Percentiles rank a stretch among this genome's conserved stretches.
phyloP scores from a whole-genome alignment of 2,113 vertebrate genomes.

The Halcyon senegalensis region DNA sequence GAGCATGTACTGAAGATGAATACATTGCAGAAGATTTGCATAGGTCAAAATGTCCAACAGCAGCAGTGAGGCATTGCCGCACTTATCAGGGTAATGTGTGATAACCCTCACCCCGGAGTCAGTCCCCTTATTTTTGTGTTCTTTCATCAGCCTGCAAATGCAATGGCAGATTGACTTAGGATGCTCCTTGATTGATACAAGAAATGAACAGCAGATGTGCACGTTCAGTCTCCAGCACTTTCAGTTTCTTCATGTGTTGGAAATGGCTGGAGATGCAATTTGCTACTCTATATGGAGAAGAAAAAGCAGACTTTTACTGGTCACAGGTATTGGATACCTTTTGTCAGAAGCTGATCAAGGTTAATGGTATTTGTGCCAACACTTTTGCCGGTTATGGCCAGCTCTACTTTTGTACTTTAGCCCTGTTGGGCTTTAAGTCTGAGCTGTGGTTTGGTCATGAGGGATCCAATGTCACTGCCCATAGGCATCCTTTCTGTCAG shows the following conservation, averaged over 20 bases:
- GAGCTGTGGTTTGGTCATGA: background rate
- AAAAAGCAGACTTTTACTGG: background rate
- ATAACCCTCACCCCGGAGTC: background rate
- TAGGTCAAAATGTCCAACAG: background rate
- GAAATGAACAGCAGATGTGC: background rate
- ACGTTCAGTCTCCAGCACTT: background rate
- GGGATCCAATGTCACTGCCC: background rate
- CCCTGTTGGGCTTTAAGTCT: background rate
- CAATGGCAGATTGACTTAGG: background rate
- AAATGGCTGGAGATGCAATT: background rate
- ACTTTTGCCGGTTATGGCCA: background rate
- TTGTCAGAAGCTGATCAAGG: background rate
- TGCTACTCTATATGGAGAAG: accelerated
- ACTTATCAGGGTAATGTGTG: background rate
- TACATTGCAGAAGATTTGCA: background rate
- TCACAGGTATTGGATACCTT: accelerated
- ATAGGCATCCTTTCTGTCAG: background rate
- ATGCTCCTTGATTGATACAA: background rate
- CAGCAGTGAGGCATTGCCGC: background rate
- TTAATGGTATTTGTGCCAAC: background rate
- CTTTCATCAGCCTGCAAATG: background rate
- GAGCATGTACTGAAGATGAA: background rate
- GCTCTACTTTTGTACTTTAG: background rate
- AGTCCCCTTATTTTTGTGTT: background rate
- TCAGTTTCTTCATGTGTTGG: background rate